These are phyloP conservation scores for Xenopus borealis DNA, from an alignment of 2,113 vertebrate genomes.

Conservation along the genomic window DNA sequence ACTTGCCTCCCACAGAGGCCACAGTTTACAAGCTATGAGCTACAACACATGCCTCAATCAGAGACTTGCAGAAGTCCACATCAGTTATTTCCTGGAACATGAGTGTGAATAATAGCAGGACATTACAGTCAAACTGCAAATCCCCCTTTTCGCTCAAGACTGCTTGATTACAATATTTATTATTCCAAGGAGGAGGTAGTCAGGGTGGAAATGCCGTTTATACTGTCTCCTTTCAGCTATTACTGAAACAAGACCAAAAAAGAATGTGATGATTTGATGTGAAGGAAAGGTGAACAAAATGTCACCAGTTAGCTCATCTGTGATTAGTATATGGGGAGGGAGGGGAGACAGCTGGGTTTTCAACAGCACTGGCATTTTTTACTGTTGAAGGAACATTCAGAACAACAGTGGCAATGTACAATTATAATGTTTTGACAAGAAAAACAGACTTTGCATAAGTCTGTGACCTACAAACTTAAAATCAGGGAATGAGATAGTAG, in stretches of 20 bases:
- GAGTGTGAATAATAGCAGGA: slow-evolving; percentile 44
- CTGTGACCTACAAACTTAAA: not conserved
- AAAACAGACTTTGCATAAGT: not conserved
- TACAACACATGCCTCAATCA: slow-evolving; percentile 41
- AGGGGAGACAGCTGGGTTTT: slow-evolving; percentile 35
- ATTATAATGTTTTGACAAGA: slow-evolving; percentile 14
- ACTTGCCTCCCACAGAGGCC: slow-evolving; percentile 28
- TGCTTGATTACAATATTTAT: slow-evolving; percentile 48
- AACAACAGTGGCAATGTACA: slow-evolving; percentile 12
- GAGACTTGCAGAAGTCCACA: slow-evolving; percentile 30
- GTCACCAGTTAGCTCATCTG: slow-evolving; percentile 36
- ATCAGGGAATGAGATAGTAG: not conserved
- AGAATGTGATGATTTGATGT: slow-evolving; percentile 41
- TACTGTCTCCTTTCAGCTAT: slow-evolving; percentile 36
- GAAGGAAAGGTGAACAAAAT: slow-evolving; percentile 44
- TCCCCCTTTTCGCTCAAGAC: slow-evolving; percentile 27
- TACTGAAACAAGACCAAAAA: slow-evolving; percentile 29
- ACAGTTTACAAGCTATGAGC: slow-evolving; percentile 29
- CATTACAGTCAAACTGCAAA: slow-evolving; percentile 31
- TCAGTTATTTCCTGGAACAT: slow-evolving; percentile 41
- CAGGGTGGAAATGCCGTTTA: slow-evolving; percentile 17
- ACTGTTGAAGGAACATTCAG: slow-evolving; percentile 8
- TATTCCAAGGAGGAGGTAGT: slow-evolving; percentile 31
- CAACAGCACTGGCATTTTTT: slow-evolving; percentile 29
- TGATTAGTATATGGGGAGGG: slow-evolving; percentile 31